A percentile compares a stretch with the other conserved stretches of the same genome.
Conservation (phyloP, 2,113 vertebrate species). For the Boleophthalmus pectinirostris region DNA sequence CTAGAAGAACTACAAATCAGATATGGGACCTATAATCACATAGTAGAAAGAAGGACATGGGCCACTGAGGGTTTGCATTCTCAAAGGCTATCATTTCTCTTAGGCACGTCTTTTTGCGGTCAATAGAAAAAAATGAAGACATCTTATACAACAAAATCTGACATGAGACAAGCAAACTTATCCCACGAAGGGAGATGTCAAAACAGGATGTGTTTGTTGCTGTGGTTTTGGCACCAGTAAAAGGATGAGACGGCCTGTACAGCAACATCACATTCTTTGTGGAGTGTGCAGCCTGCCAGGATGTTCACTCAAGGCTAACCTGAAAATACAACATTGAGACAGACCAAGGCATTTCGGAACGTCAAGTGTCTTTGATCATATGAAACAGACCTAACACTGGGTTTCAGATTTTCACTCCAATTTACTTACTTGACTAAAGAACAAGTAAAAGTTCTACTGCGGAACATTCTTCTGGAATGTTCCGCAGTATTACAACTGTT, state of each 20-base stretch:
- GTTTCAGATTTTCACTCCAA: background rate
- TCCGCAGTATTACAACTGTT: too few relatives aligned
- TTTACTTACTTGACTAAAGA: too few relatives aligned
- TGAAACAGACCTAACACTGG: background rate
- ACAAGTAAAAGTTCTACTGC: too few relatives aligned
- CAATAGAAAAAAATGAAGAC: background rate
- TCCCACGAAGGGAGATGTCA: constrained; percentile 1
- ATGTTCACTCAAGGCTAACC: constrained; percentile 4
- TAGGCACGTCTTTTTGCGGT: background rate
- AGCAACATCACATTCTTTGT: background rate
- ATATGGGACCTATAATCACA: background rate
- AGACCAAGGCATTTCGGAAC: background rate
- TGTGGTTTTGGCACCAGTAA: background rate
- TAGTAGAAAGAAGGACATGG: background rate
- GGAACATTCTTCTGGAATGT: too few relatives aligned
- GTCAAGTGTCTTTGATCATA: background rate
- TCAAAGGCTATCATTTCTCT: background rate
- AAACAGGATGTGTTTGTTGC: constrained; percentile 5
- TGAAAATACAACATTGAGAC: background rate
- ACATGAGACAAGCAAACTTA: background rate
- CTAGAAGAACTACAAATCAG: background rate
- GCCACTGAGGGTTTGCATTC: background rate
- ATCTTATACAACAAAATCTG: background rate
- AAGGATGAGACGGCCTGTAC: background rate
- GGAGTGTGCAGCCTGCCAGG: background rate